These are phyloP conservation scores for Tenthredo notha DNA, from an alignment of 2,888 invertebrate genomes.

Conservation along the genomic window DNA sequence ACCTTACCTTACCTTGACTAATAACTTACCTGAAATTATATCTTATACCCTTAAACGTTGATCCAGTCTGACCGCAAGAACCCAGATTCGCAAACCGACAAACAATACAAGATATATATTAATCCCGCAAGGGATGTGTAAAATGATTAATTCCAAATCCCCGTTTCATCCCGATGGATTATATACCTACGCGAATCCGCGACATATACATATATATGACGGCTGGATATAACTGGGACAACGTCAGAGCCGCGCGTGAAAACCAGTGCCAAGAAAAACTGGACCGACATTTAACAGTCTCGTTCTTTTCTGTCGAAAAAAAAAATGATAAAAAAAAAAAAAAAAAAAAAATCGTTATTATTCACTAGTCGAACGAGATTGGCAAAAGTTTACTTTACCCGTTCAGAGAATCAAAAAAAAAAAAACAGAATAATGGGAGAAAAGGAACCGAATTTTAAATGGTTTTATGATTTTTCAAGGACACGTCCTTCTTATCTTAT, in stretches of 20 bases:
- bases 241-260: neutral
- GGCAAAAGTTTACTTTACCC: too few relatives aligned
- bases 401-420: too few relatives aligned
- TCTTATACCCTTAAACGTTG: neutral
- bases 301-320: neutral
- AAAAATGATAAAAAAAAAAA: too few relatives aligned
- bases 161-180: neutral
- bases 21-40: neutral
- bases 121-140: neutral
- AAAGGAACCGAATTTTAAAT: too few relatives aligned
- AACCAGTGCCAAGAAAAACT: conserved; percentile 26
- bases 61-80: neutral
- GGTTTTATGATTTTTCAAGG: too few relatives aligned
- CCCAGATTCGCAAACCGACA: neutral
- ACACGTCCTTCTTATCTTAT: too few relatives aligned
- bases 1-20: neutral
- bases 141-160: conserved; percentile 5
- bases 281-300: neutral
- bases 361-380: neutral
- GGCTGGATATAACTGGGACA: conserved; percentile 22
- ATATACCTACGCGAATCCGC: neutral
- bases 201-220: too few relatives aligned
- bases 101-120: neutral
- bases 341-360: neutral
- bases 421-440: too few relatives aligned